Conservation (phyloP, 2,888 invertebrate genomes). For the Macrophya alboannulata region DNA sequence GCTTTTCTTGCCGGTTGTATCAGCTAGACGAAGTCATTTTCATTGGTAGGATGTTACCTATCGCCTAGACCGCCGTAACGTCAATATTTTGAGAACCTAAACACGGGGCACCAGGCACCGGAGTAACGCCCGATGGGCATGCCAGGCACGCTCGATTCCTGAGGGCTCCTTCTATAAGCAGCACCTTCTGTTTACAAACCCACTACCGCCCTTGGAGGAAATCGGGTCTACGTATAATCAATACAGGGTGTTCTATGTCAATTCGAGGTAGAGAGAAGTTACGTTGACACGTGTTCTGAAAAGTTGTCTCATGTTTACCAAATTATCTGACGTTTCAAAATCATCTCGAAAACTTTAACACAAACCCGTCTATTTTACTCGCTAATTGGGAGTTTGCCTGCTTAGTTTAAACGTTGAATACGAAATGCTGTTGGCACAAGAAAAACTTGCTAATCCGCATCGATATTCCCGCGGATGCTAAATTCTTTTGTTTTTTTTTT, state of each 20-base stretch:
- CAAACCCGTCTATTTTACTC: not conserved
- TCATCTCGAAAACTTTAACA: not conserved
- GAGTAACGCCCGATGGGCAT: conserved; percentile 45
- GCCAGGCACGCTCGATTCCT: conserved; percentile 44
- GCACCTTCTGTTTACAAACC: conserved; percentile 69
- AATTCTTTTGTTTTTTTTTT: too few relatives aligned
- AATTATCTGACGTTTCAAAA: not conserved
- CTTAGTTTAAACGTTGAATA: too few relatives aligned
- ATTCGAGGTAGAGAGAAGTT: not conserved
- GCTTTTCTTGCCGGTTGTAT: conserved; percentile 6
- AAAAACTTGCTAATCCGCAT: too few relatives aligned
- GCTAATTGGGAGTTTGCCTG: not conserved
- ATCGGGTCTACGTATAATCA: conserved; percentile 16
- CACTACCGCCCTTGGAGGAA: conserved; percentile 58
- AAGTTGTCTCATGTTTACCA: not conserved
- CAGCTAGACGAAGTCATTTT: conserved; percentile 2
- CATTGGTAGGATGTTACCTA: not conserved
- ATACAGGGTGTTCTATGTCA: conserved; percentile 38
- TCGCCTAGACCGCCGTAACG: conserved; percentile 22
- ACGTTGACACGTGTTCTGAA: not conserved
- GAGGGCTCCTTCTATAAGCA: conserved; percentile 51
- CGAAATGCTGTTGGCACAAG: too few relatives aligned
- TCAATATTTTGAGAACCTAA: conserved; percentile 54
- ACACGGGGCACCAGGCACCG: conserved; percentile 49
- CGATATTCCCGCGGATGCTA: too few relatives aligned